Evolutionary conservation across 1,140 invertebrate genomes (phyloP), one percentile per base, ranked within the genome.

Genomic region (Tenebrio molitor): DNA sequence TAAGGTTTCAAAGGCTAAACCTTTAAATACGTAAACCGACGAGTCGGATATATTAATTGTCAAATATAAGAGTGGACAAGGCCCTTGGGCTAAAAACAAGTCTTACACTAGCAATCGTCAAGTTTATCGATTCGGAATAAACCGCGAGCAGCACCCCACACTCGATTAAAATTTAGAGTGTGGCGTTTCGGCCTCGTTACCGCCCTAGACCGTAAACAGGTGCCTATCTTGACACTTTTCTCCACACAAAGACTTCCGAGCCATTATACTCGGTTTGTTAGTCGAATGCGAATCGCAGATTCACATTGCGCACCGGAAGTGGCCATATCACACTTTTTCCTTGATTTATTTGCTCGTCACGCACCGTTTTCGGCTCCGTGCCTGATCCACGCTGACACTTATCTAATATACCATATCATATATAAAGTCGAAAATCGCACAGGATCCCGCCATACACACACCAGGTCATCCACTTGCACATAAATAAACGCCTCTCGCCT

Each of bases 381-480:
- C 71, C 34, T 73, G 74, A 76, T 76, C 71, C 72, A 58, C 68
- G 71, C 74, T 76, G 74, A 76, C 74, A 76, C 74, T 76, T 73
- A 76, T 76, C 74, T 76, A 76, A 76, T 76, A 76, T 76, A 76
- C 67, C 74, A 76, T 73, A 76, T 76, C 71, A 75, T 69, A 75
- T 75, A 75, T 75, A 73, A 76, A 72, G 71, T 76, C 67, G 23
- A 76, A 70, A 70, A 76, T 76, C 74, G 62, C 58, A 67, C 58
- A 64, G 71, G 74, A 73, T 73, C 73, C 44, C 42, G 33, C 46
- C 33, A 14, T 36, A 68, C 25, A 73, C 46, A 58, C 65, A 58
- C 46, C 46, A 15, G 36, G 64, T 44, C 36, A 44, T 29, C 64
- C 23, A 42, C 14, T 44, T 44, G n/a, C 17, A 14, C 64, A 66